A percentile compares a stretch with the other conserved stretches of the same genome.
Conservation (phyloP, 30 jellyfish, hydroid and myxozoan genomes). For the Turritopsis rubra region DNA sequence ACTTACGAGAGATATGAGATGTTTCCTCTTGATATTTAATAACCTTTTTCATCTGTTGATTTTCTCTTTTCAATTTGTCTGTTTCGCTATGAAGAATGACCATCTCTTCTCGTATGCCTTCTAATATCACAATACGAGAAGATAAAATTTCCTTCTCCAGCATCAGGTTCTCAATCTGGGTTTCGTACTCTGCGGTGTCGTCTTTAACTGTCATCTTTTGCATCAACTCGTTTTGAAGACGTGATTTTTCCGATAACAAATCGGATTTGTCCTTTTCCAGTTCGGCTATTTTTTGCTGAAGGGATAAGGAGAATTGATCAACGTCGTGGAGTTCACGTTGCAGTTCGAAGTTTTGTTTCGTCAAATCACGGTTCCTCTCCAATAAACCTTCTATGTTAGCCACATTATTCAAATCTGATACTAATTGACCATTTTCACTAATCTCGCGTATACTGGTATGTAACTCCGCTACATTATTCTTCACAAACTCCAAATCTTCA, state of each 20-base stretch:
- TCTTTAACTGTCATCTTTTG: background rate
- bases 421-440: background rate
- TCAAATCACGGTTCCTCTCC: background rate
- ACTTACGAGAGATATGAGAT: background rate
- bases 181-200: background rate
- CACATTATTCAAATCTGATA: background rate
- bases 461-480: background rate
- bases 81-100: background rate
- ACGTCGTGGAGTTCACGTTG: background rate
- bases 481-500: background rate
- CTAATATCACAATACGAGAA: conserved; percentile 17
- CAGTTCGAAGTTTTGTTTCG: background rate
- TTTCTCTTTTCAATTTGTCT: conserved; percentile 1
- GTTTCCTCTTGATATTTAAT: background rate
- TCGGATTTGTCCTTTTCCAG: background rate
- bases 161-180: conserved; percentile 2
- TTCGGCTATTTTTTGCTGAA: background rate
- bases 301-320: background rate
- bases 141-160: conserved; percentile 14
- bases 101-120: conserved; percentile 23
- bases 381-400: background rate
- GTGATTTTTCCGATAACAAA: background rate
- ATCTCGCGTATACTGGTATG: background rate
- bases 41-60: background rate
- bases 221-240: background rate